These are phyloP conservation scores for Cyprinodon variegatus DNA, from an alignment of 2,113 vertebrate species.

Conservation along the genomic window DNA sequence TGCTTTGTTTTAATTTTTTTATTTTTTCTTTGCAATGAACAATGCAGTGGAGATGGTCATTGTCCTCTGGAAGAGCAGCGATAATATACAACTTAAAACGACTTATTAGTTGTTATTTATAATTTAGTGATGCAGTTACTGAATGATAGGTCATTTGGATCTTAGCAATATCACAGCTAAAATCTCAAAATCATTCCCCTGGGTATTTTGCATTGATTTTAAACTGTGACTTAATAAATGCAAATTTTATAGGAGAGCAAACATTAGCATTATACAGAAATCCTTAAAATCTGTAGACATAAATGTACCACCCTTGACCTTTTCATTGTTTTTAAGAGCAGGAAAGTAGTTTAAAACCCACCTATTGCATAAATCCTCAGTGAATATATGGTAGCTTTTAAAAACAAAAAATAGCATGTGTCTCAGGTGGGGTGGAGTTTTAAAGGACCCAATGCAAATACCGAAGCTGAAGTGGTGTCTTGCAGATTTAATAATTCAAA, in stretches of 20 bases:
- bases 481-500: too few species aligned
- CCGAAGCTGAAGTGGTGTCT: too few species aligned
- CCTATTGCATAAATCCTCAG: too few species aligned
- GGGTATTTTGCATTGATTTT: conserved; percentile 19
- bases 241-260: background rate
- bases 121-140: conserved; percentile 8
- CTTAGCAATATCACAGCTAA: conserved; percentile 4
- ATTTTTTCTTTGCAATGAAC: conserved; percentile 23
- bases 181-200: conserved; percentile 28
- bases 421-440: too few species aligned
- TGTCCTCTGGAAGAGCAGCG: conserved; percentile 41
- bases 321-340: too few species aligned
- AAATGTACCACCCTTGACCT: too few species aligned
- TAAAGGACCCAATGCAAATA: too few species aligned
- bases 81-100: conserved; percentile 50
- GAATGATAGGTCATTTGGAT: conserved; percentile 10
- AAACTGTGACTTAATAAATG: background rate
- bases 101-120: conserved; percentile 19
- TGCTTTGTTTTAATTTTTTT: conserved; percentile 49
- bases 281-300: too few species aligned
- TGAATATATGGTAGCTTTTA: too few species aligned
- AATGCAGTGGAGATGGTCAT: conserved; percentile 42
- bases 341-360: too few species aligned
- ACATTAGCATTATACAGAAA: background rate
- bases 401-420: too few species aligned